Conservation (phyloP, 2,797 vertebrate genomes). For the Sebastes itinus region DNA sequence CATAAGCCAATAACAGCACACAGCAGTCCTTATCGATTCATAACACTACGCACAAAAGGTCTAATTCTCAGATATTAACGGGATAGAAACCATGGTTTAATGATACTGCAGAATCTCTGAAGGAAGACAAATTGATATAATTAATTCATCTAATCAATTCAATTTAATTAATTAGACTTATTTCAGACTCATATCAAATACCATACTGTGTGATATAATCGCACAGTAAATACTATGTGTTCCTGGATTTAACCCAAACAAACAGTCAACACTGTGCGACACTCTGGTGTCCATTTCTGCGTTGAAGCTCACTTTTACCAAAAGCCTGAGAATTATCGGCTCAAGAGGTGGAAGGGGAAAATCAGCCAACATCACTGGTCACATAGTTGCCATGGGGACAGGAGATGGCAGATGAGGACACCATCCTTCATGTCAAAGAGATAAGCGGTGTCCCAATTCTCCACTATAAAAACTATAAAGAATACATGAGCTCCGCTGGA, state of each 20-base stretch:
- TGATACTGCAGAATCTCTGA: neutral
- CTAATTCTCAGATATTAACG: neutral
- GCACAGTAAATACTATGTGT: fast-evolving
- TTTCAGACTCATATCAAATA: no score
- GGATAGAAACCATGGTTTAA: neutral
- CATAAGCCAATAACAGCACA: neutral
- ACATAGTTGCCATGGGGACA: conserved; percentile 80
- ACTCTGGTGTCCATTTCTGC: conserved; percentile 10
- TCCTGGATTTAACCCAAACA: neutral
- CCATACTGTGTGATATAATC: neutral
- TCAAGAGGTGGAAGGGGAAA: conserved; percentile 28
- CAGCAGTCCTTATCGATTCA: neutral
- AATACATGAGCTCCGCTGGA: neutral
- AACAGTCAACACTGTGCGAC: neutral
- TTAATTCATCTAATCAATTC: no score
- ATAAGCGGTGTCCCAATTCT: conserved; percentile 28
- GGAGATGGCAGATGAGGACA: conserved; percentile 59
- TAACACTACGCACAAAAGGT: neutral
- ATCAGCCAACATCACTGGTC: conserved; percentile 49
- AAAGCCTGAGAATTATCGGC: conserved; percentile 49
- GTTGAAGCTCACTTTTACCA: conserved; percentile 19
- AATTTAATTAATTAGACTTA: no score
- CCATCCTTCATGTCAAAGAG: conserved; percentile 45
- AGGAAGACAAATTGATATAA: neutral
- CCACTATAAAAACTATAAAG: conserved; percentile 10